phyloP scores from a whole-genome alignment of 2,888 invertebrate genomes.

The Phasia obesa region DNA sequence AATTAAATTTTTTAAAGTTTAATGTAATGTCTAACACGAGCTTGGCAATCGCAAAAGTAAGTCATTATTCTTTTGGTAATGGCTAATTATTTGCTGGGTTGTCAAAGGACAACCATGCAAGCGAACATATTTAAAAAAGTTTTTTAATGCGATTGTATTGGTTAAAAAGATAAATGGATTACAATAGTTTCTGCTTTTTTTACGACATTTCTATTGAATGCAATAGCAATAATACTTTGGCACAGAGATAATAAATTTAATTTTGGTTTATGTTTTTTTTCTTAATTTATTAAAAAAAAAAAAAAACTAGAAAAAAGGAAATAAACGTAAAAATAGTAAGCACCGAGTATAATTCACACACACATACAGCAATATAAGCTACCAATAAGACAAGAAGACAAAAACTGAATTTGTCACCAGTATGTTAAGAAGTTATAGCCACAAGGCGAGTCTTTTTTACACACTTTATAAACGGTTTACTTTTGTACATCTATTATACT shows the following conservation, averaged over 20 bases:
- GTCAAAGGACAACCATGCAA: slow-evolving; percentile 22
- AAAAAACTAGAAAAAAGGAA: slow-evolving; percentile 25
- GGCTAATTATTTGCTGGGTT: too few species aligned
- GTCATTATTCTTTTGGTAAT: too few species aligned
- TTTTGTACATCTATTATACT: too few species aligned
- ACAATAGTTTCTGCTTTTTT: slow-evolving; percentile 43
- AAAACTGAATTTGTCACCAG: slow-evolving; percentile 49
- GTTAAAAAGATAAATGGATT: slow-evolving; percentile 27
- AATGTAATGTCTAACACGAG: too few species aligned
- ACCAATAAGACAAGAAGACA: slow-evolving; percentile 31
- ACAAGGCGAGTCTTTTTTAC: neutral
- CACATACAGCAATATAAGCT: slow-evolving; percentile 11
- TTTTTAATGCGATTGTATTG: slow-evolving; percentile 1
- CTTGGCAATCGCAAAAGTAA: too few species aligned
- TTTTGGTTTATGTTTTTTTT: slow-evolving; percentile 41
- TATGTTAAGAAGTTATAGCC: slow-evolving; percentile 6
- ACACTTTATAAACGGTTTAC: slow-evolving; percentile 3
- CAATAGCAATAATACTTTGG: slow-evolving; percentile 13
- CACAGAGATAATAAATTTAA: slow-evolving; percentile 37
- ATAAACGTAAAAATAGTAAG: slow-evolving; percentile 49
- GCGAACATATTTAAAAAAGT: slow-evolving; percentile 12
- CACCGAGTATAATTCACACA: slow-evolving; percentile 38
- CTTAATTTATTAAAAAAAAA: slow-evolving; percentile 10
- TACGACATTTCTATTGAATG: slow-evolving; percentile 49
- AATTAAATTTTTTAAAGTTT: too few species aligned